Percentiles rank a stretch among this genome's conserved stretches.
Evolutionary conservation across 2,797 vertebrate species (phyloP).

Genomic region (Ctenopoma multispine): DNA sequence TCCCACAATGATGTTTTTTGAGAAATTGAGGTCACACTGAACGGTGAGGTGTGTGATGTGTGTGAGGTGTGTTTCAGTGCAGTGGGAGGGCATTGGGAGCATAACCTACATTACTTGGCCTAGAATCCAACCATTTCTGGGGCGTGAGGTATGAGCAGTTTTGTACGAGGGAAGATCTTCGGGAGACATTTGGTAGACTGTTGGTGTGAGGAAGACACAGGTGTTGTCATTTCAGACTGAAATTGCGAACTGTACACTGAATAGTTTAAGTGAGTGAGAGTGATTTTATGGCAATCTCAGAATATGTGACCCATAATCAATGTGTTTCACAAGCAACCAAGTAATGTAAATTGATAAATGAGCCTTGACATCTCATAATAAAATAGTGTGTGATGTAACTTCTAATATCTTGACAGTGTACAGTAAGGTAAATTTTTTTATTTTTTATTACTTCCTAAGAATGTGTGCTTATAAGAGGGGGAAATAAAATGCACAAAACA

Average conservation of each 20-base stretch:
- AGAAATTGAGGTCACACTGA: slow-evolving; percentile 43
- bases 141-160: neutral
- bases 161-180: neutral
- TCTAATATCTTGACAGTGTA: neutral
- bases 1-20: neutral
- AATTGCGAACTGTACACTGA: neutral
- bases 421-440: neutral
- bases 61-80: neutral
- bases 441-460: no score
- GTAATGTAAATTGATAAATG: neutral
- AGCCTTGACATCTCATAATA: neutral
- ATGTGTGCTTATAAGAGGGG: neutral
- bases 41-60: slow-evolving; percentile 15
- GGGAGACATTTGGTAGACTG: neutral
- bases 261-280: accelerated
- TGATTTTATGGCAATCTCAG: neutral
- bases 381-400: neutral
- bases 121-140: slow-evolving; percentile 4
- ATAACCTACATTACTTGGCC: slow-evolving; percentile 23
- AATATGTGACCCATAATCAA: neutral
- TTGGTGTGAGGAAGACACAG: neutral
- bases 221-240: neutral
- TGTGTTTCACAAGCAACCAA: neutral
- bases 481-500: neutral
- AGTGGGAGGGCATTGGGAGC: neutral